Evolutionary conservation across 2,888 invertebrate species (phyloP).

Genomic region (Eledone cirrhosa): DNA sequence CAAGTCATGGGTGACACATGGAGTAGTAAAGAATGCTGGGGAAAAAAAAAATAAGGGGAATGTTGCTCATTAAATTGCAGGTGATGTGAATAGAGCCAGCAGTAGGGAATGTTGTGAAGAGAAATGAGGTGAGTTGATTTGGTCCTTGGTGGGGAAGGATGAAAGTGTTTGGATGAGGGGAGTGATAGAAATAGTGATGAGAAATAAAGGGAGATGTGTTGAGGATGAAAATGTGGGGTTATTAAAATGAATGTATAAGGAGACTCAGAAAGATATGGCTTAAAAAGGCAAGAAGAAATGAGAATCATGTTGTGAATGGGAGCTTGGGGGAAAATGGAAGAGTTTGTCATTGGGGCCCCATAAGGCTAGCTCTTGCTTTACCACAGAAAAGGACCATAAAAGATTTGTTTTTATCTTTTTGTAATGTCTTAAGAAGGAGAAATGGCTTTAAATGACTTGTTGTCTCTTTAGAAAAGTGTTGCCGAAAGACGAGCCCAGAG

Average conservation of each 20-base stretch:
- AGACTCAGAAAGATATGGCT: background rate
- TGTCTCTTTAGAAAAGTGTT: conserved; percentile 55
- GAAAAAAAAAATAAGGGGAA: too few relatives aligned
- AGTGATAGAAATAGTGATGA: background rate
- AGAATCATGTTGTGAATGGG: background rate
- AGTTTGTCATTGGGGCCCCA: background rate
- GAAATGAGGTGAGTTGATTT: too few relatives aligned
- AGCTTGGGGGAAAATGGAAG: background rate
- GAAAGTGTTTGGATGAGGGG: background rate
- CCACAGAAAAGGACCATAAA: too few relatives aligned
- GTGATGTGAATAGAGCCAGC: too few relatives aligned
- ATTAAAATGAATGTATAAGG: background rate
- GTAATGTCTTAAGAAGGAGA: background rate
- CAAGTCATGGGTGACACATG: too few relatives aligned
- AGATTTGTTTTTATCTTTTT: too few relatives aligned
- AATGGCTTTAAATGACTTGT: background rate
- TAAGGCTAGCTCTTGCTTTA: too few relatives aligned
- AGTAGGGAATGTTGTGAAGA: too few relatives aligned
- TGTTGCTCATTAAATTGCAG: too few relatives aligned
- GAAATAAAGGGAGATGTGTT: background rate
- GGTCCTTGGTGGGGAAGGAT: background rate
- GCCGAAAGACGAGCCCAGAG: conserved; percentile 59
- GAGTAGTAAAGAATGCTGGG: too few relatives aligned
- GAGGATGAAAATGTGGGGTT: too few relatives aligned
- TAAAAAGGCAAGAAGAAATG: background rate